phyloP scores from a whole-genome alignment of 2,797 vertebrate genomes.

The Cottoperca gobio region DNA sequence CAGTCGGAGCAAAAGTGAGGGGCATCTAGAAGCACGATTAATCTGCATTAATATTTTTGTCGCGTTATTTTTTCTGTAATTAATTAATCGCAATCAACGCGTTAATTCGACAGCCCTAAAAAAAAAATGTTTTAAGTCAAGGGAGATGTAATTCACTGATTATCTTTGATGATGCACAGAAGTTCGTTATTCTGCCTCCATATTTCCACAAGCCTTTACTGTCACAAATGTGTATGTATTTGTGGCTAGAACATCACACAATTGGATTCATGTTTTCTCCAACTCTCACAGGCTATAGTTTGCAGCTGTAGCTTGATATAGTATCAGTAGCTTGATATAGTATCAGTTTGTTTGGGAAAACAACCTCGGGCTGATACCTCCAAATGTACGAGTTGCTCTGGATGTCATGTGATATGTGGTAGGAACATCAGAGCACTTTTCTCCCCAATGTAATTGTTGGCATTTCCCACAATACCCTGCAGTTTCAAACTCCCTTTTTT shows the following conservation, averaged over 20 bases:
- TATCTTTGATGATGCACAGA: conserved; percentile 19
- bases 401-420: not conserved
- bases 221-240: conserved; percentile 11
- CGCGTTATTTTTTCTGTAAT: too few relatives aligned
- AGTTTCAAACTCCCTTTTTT: not conserved
- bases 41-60: too few relatives aligned
- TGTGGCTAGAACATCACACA: conserved; percentile 13
- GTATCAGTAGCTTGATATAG: not conserved
- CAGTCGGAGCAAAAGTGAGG: too few relatives aligned
- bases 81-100: too few relatives aligned
- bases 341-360: not conserved
- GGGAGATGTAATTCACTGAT: not conserved
- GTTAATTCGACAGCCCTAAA: too few relatives aligned
- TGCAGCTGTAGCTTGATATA: conserved; percentile 1
- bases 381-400: not conserved
- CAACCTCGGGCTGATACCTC: not conserved
- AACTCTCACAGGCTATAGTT: not conserved
- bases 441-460: not conserved
- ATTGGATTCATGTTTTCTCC: not conserved
- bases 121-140: not conserved
- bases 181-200: not conserved
- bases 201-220: conserved; percentile 4
- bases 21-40: too few relatives aligned
- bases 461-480: not conserved
- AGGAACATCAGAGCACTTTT: not conserved